Evolutionary conservation across 2,797 vertebrate genomes (phyloP).

Genomic region (Loriculus beryllinus): DNA sequence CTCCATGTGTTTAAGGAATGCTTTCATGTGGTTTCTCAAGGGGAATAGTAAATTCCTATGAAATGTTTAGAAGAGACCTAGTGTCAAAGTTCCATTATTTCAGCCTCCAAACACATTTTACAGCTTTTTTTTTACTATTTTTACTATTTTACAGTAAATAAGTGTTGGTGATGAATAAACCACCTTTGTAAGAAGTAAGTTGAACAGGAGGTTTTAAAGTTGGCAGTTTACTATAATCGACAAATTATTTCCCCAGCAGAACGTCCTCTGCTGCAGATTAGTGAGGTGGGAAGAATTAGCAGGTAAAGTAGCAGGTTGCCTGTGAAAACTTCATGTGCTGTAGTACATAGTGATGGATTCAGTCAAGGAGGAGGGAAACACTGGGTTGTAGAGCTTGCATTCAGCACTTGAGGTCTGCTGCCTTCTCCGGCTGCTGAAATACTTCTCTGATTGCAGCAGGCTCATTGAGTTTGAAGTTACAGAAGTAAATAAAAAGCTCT

Average conservation of each 20-base stretch:
- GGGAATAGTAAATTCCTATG: neutral
- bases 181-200: neutral
- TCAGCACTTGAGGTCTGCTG: neutral
- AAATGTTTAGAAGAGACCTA: neutral
- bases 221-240: neutral
- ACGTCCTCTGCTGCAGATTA: neutral
- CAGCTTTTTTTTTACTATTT: too few relatives aligned
- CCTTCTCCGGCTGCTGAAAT: neutral
- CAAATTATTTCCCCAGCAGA: neutral
- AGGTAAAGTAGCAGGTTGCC: neutral
- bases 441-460: neutral
- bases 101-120: neutral
- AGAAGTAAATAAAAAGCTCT: neutral
- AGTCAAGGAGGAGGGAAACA: neutral
- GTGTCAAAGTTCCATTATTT: neutral
- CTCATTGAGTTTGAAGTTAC: neutral
- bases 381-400: neutral
- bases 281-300: neutral
- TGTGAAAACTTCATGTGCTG: rapidly evolving
- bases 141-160: too few relatives aligned
- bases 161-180: neutral
- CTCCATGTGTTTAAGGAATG: neutral
- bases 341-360: neutral
- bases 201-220: neutral
- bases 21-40: slow-evolving; percentile 24